A percentile compares a stretch with the other conserved stretches of the same genome.
phyloP scores from a whole-genome alignment of 2,888 invertebrate genomes.

The Parascotia fuliginaria region DNA sequence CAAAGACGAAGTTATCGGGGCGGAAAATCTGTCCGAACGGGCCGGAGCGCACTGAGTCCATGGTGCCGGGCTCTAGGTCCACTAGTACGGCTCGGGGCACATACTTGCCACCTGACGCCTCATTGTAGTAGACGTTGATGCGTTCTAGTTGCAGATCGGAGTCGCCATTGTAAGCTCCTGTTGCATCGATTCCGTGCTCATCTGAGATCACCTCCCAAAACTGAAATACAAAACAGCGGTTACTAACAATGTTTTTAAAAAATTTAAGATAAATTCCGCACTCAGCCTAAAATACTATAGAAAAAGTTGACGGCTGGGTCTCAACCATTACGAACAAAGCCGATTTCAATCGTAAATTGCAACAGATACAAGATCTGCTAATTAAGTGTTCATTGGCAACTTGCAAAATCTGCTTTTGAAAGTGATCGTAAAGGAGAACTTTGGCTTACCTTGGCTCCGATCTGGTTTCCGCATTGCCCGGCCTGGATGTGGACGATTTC shows the following conservation, averaged over 20 bases:
- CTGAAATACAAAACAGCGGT: constrained; percentile 54
- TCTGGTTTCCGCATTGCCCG: constrained; percentile 87
- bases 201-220: constrained; percentile 78
- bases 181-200: constrained; percentile 73
- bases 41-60: constrained; percentile 89
- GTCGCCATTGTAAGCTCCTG: constrained; percentile 87
- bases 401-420: no score
- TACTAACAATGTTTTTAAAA: no score
- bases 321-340: no score
- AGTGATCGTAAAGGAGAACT: no score
- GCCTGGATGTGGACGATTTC: constrained; percentile 93
- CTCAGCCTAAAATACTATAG: no score
- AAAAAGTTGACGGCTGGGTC: neutral
- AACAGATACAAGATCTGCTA: no score
- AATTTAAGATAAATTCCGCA: no score
- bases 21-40: constrained; percentile 90
- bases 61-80: constrained; percentile 74
- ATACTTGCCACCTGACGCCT: constrained; percentile 85
- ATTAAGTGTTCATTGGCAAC: no score
- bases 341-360: no score
- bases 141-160: constrained; percentile 90
- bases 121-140: constrained; percentile 92
- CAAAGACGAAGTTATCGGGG: constrained; percentile 91
- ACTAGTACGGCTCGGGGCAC: constrained; percentile 74
- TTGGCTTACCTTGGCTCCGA: constrained; percentile 90